These are phyloP conservation scores for Anniella stebbinsi DNA, from an alignment of 2,797 vertebrate species.

Conservation along the genomic window DNA sequence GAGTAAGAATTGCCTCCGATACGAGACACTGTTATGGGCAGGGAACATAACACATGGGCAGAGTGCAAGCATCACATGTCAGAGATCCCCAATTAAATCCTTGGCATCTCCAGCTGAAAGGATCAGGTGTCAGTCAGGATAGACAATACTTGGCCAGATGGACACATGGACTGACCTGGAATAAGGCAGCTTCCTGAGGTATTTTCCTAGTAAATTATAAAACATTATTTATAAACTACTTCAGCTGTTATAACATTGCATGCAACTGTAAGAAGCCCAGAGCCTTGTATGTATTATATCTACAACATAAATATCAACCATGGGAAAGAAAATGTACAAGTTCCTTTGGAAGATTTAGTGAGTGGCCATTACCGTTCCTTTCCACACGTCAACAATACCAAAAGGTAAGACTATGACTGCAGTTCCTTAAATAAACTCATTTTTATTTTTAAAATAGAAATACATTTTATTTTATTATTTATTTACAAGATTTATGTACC, in stretches of 20 bases:
- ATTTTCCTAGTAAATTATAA: not conserved
- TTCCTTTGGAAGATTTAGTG: constrained; percentile 92
- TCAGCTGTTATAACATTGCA: not conserved
- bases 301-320: not conserved
- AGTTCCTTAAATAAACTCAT: not conserved
- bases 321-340: constrained; percentile 42
- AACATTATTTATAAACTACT: not conserved
- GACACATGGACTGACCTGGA: not conserved
- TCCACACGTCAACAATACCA: constrained; percentile 90
- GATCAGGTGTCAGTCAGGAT: too few species aligned
- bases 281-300: too few species aligned
- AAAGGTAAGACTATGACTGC: constrained; percentile 82
- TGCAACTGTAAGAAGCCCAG: not conserved
- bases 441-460: not conserved
- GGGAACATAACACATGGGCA: not conserved
- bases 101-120: too few species aligned
- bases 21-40: not conserved
- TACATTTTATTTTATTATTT: too few species aligned
- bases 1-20: not conserved
- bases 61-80: too few species aligned
- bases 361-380: constrained; percentile 93
- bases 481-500: too few species aligned
- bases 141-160: not conserved
- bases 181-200: not conserved
- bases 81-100: too few species aligned